Base-by-base conservation (phyloP, 2,888 invertebrate genomes). In the Himalopsyche tibetana region DNA sequence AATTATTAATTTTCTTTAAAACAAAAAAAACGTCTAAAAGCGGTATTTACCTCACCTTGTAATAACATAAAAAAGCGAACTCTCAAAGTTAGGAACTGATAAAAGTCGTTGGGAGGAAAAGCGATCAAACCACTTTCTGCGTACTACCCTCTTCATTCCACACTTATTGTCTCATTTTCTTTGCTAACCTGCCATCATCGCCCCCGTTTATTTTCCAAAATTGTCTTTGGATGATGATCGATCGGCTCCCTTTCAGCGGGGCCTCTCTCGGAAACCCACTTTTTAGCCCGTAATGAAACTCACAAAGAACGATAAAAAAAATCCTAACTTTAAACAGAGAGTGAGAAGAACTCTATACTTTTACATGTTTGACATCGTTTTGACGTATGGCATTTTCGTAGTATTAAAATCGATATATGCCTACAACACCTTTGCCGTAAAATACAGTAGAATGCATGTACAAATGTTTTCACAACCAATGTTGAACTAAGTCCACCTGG, bases 171-270 rank as follows among this genome's bases (percentile, higher is more conserved):
- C 63, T 63, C 63, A 63, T 63, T 63, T 63, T 28, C 19, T 28
- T 19, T 5, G 28, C 63, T 63, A 63, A 63, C 63, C 63, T 63
- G 63, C 63, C 63, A 63, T 63, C 63, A 19, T 63, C n/a, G 63
- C 63, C 19, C 28, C 63, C 63, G 63, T 63, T 3, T 63, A 63
- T 63, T 63, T 63, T 63, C 19, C 63, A 28, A 63, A 63, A 63
- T 63, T 63, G 63, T 63, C 63, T 63, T 63, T 28, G 63, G 63
- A 63, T 63, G 63, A 63, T 63, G 63, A 63, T 63, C 63, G 63
- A 63, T 63, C 28, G 63, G 63, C 15, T n/a, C 63, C 15, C 3
- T 19, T 19, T 63, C 63, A 8, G 63, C 63, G 28, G 9, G 3
- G 9, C 11, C 63, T 63, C 6, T 63, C 11, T 19, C 63, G 19